phyloP scores from a whole-genome alignment of 1,140 invertebrate genomes.

The Drosophila nasuta region DNA sequence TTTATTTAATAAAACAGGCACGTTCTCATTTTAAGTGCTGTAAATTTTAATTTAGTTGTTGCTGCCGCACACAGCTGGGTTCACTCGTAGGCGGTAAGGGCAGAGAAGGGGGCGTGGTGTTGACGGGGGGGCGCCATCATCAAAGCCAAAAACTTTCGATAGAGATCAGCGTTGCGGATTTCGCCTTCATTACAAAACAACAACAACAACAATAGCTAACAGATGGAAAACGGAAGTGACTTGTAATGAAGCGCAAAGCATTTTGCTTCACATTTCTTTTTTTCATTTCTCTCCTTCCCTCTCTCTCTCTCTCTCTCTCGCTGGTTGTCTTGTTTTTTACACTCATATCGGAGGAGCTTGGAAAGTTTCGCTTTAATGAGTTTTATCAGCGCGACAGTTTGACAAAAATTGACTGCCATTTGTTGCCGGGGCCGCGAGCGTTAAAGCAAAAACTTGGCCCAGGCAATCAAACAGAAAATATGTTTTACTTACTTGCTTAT shows the following conservation, averaged over 20 bases:
- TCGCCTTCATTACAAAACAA: constrained; percentile 66
- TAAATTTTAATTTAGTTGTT: constrained; percentile 84
- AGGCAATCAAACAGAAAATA: constrained; percentile 81
- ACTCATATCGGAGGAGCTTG: constrained; percentile 48
- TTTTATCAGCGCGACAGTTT: constrained; percentile 69
- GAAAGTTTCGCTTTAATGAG: constrained; percentile 78
- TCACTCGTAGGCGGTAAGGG: constrained; percentile 15
- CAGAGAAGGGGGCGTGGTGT: constrained; percentile 9
- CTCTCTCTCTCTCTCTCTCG: constrained; percentile 4
- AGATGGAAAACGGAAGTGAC: constrained; percentile 63
- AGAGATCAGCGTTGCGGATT: constrained; percentile 68
- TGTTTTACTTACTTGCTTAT: constrained; percentile 66
- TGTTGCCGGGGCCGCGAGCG: constrained; percentile 58
- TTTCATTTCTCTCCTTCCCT: constrained; percentile 8
- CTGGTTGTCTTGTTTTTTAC: constrained; percentile 5
- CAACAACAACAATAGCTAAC: constrained; percentile 45
- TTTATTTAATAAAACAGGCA: constrained; percentile 81
- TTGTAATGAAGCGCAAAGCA: constrained; percentile 72
- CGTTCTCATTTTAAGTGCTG: constrained; percentile 82
- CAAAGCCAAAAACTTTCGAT: constrained; percentile 77
- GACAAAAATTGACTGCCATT: constrained; percentile 72
- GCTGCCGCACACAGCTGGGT: constrained; percentile 68
- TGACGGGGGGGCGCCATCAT: constrained; percentile 46
- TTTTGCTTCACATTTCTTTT: constrained; percentile 59
- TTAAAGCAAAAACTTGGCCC: constrained; percentile 56